Percentiles rank a stretch among this genome's conserved stretches.
Conservation (phyloP, 1,140 invertebrate genomes). For the Trichoplusia ni region DNA sequence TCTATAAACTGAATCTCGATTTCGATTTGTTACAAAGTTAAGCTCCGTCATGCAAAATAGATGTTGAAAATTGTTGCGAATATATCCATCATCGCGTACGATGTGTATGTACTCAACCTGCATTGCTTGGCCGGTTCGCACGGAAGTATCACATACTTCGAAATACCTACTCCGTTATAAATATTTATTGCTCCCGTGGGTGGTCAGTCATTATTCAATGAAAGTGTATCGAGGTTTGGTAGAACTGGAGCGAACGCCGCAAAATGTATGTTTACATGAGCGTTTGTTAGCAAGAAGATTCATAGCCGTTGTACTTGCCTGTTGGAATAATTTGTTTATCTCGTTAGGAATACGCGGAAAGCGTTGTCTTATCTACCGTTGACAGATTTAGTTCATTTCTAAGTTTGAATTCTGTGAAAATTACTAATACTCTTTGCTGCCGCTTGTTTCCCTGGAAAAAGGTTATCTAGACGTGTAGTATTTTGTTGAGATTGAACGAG, state of each 20-base stretch:
- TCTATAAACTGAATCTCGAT: too few relatives aligned
- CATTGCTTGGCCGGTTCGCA: conserved; percentile 34
- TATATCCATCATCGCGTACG: conserved; percentile 14
- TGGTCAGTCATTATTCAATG: conserved; percentile 44
- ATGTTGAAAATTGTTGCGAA: too few relatives aligned
- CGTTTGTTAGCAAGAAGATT: conserved; percentile 11
- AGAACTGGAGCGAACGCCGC: conserved; percentile 30
- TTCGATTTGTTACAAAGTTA: too few relatives aligned
- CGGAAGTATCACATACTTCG: conserved; percentile 39
- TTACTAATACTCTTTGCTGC: conserved; percentile 3
- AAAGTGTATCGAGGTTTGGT: conserved; percentile 32
- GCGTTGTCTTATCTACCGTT: conserved; percentile 8
- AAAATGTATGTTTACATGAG: conserved; percentile 23
- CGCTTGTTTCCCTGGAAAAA: neutral
- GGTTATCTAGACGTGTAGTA: conserved; percentile 12
- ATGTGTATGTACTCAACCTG: neutral
- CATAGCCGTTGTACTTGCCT: neutral
- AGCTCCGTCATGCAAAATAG: too few relatives aligned
- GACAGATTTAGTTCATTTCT: neutral
- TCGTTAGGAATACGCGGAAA: neutral
- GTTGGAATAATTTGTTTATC: neutral
- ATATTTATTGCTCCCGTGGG: conserved; percentile 42
- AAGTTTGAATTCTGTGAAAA: conserved; percentile 1
- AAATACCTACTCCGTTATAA: conserved; percentile 40
- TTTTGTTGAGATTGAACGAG: too few relatives aligned